A percentile compares a stretch with the other conserved stretches of the same genome.
phyloP scores from a whole-genome alignment of 2,113 vertebrate species.

The Pimephales promelas region DNA sequence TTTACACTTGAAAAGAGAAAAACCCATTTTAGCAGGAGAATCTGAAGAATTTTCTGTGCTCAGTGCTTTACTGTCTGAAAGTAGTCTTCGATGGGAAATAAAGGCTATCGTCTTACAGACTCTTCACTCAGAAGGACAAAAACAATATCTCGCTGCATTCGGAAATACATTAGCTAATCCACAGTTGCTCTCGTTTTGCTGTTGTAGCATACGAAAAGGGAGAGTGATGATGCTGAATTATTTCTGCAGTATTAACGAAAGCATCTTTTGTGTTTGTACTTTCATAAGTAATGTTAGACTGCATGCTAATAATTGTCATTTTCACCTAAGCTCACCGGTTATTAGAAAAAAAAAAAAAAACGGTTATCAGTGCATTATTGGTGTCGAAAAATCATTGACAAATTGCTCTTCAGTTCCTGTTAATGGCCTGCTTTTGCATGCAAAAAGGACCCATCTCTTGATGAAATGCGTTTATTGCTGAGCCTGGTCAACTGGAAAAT shows the following conservation, averaged over 20 bases:
- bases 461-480: slow-evolving; percentile 73
- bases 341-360: slow-evolving; percentile 60
- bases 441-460: slow-evolving; percentile 65
- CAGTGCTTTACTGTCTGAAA: slow-evolving; percentile 63
- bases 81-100: slow-evolving; percentile 65
- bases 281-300: slow-evolving; percentile 2
- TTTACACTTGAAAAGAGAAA: slow-evolving; percentile 65
- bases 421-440: slow-evolving; percentile 63
- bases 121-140: slow-evolving; percentile 36
- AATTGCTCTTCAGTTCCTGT: slow-evolving; percentile 75
- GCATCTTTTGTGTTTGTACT: not conserved
- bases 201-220: slow-evolving; percentile 42
- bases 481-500: slow-evolving; percentile 77
- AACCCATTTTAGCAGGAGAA: slow-evolving; percentile 61
- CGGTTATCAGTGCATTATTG: slow-evolving; percentile 64
- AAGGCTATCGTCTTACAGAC: slow-evolving; percentile 68
- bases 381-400: slow-evolving; percentile 70
- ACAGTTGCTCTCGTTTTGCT: slow-evolving; percentile 59
- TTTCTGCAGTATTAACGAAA: slow-evolving; percentile 56
- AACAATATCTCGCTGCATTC: slow-evolving; percentile 63
- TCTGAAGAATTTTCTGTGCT: slow-evolving; percentile 61
- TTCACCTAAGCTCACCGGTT: slow-evolving; percentile 64
- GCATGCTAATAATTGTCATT: slow-evolving; percentile 54
- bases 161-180: slow-evolving; percentile 63
- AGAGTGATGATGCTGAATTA: slow-evolving; percentile 53